Evolutionary conservation across 2,113 vertebrate species (phyloP), one percentile per base, ranked within the genome.

Genomic region (Platichthys stellatus): DNA sequence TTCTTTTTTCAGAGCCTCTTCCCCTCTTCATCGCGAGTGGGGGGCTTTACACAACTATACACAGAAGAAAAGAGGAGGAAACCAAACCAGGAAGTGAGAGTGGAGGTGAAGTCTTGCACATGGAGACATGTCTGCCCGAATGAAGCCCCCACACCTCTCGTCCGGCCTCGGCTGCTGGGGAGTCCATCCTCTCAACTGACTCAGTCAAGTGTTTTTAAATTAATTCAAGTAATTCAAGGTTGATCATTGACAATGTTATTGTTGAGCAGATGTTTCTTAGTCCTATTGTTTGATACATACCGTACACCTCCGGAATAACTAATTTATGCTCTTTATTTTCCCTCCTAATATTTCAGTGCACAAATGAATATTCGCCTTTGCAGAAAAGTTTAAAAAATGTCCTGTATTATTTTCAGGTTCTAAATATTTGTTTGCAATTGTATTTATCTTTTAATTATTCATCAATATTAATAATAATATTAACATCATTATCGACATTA

Each of bases 1-100:
- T 76, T 17, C 68, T 78, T 78, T 35, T 49, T 70, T 72, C 62
- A 38, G 38, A 62, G 66, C 47, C 47, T 51, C 47, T 18, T 75
- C 69, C 74, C 64, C 64, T 60, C 63, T 68, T 86, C 74, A n/a
- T 73, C 61, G 54, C 23, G 13, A 74, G 78, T 35, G n/a, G 68
- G 60, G 53, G 58, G 64, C 35, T 62, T 64, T 68, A 75, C 61
- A 62, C 61, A 67, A 69, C 38, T 70, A 31, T 31, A 28, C 23
- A 53, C 62, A 65, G 66, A 11, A 69, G 10, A 2, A 28, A 28
- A 28, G 26, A 28, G 26, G 26, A 28, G 26, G 26, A 28, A 28
- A 28, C 26, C 5, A 28, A 23, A 57, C 8, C 10, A 57, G 54
- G 54, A 57, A 57, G 54, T 21, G n/a, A 57, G 54, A 12, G 54